Evolutionary conservation across 2,797 vertebrate genomes (phyloP).

Genomic region (Argentina silus): DNA sequence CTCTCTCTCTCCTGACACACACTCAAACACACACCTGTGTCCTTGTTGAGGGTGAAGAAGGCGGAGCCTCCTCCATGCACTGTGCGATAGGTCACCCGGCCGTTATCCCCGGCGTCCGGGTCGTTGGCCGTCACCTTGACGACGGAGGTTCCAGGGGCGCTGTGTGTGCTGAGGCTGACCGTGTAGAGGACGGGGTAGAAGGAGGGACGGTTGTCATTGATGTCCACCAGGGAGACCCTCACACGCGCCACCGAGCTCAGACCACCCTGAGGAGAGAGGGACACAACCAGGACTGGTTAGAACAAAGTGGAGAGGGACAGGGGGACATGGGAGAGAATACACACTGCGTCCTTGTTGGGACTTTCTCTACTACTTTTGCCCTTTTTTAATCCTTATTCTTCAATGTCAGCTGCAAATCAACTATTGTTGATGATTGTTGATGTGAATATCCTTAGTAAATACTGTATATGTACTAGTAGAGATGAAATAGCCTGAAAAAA

Average conservation of each 20-base stretch:
- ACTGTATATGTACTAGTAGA: no score
- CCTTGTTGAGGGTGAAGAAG: conserved; percentile 91
- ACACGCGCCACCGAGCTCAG: conserved; percentile 87
- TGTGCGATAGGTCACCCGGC: conserved; percentile 87
- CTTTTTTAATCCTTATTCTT: no score
- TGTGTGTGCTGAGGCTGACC: conserved; percentile 91
- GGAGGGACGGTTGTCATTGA: conserved; percentile 91
- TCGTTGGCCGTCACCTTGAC: conserved; percentile 91
- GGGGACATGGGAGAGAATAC: no score
- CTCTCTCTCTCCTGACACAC: not conserved
- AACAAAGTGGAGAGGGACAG: no score
- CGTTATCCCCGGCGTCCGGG: conserved; percentile 89
- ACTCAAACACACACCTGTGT: conserved; percentile 80
- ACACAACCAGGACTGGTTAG: no score
- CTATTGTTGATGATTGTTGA: no score
- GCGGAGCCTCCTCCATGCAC: conserved; percentile 83
- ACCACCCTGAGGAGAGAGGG: conserved; percentile 80
- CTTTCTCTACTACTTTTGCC: no score
- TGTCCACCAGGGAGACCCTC: conserved; percentile 87
- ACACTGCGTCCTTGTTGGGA: no score
- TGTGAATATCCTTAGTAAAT: no score
- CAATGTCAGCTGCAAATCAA: no score
- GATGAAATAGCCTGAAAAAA: no score
- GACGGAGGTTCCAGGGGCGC: conserved; percentile 89
- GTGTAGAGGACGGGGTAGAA: conserved; percentile 94